Evolutionary conservation across 2,113 vertebrate species (phyloP), one percentile per base, ranked within the genome.

Genomic region (Columba janthina): DNA sequence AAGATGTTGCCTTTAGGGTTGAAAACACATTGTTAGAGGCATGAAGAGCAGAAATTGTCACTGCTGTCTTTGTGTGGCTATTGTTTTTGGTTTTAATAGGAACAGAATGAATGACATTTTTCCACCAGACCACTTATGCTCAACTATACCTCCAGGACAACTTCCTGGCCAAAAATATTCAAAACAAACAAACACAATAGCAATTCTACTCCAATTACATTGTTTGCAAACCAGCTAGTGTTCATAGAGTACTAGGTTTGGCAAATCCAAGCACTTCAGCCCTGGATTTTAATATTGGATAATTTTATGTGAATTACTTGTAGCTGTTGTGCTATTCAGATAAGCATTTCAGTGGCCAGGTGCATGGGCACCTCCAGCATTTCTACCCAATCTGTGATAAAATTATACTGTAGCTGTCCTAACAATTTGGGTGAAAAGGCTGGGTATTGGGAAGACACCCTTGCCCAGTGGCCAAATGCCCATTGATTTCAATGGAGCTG

Each of bases 141-240:
- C 95, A 94, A 94, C 94, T 95, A 92, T 96, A 96, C 89, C 93
- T 96, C 95, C 95, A 96, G 96, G 96, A 95, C 94, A 97, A 96
- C 96, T 94, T 96, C 88, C 94, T 97, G 92, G 94, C 88, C 92
- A 96, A 97, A 96, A 95, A 96, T 95, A 96, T 51, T 97, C 94
- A 97, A 96, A 97, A 97, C 92, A 96, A 97, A 96, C 83, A 96
- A 91, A 90, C 90, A 97, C 96, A 97, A 96, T 97, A 95, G 92
- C 95, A 96, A 97, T 94, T 96, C 94, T 96, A 87, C 94, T 96
- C 93, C 94, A 96, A 95, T 96, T 95, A 96, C 92, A 86, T 96
- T 97, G 94, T 96, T 96, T 96, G 90, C 93, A 97, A 96, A 93
- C 88, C 83, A 65, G 72, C 82, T 95, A 93, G 90, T 42, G 61